Conservation (phyloP, 2,797 vertebrate species). For the Brachyalestes nurse region DNA sequence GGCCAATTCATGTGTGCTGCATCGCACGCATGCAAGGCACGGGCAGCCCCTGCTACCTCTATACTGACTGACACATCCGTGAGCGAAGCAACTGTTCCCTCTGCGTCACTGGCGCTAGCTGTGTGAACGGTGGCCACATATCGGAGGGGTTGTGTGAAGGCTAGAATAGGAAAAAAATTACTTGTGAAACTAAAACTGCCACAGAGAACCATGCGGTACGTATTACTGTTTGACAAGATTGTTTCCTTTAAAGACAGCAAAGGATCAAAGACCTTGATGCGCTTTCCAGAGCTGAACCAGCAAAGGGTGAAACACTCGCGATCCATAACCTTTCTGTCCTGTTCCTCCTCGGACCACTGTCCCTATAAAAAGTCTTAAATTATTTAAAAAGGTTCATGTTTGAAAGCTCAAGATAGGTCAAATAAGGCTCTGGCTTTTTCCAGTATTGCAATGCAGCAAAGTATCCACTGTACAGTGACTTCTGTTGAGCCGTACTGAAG, state of each 20-base stretch:
- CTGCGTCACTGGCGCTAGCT: conserved; percentile 51
- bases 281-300: neutral
- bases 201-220: conserved; percentile 39
- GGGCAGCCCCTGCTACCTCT: neutral
- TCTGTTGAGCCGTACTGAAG: neutral
- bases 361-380: neutral
- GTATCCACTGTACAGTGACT: neutral
- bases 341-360: neutral
- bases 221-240: conserved; percentile 51
- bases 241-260: conserved; percentile 58
- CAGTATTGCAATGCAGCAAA: neutral
- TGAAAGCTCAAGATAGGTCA: neutral
- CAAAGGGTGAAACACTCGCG: neutral
- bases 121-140: conserved; percentile 34
- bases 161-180: conserved; percentile 23
- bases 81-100: neutral
- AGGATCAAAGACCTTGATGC: neutral
- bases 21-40: conserved; percentile 18
- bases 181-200: conserved; percentile 55
- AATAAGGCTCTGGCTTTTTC: neutral
- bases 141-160: conserved; percentile 12
- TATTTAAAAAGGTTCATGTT: neutral
- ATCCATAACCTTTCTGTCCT: neutral
- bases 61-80: neutral
- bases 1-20: conserved; percentile 18